Evolutionary conservation across 1,140 invertebrate species (phyloP).

Genomic region (Coboldia fuscipes): DNA sequence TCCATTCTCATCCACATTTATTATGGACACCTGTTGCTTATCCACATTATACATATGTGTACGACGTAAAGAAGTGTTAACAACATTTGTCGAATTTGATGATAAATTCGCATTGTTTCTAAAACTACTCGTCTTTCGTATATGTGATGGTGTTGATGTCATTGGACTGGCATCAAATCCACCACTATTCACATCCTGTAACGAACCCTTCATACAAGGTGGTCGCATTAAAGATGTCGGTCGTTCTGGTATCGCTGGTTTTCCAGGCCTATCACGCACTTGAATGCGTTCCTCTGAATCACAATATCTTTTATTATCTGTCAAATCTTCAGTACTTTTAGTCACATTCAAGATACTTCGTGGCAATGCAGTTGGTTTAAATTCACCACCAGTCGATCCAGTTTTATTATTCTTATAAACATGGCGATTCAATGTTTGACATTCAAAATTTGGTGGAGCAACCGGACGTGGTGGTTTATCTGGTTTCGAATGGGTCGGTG

Average conservation of each 20-base stretch:
- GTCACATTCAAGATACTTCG: slow-evolving; percentile 22
- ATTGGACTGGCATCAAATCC: neutral
- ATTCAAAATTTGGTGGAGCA: slow-evolving; percentile 21
- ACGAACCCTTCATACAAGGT: slow-evolving; percentile 25
- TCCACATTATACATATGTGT: slow-evolving; percentile 43
- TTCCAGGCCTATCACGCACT: slow-evolving; percentile 10
- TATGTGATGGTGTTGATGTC: neutral
- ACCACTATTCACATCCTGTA: slow-evolving; percentile 1
- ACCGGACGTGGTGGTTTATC: slow-evolving; percentile 33
- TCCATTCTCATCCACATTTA: slow-evolving; percentile 24
- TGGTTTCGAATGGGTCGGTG: slow-evolving; percentile 14
- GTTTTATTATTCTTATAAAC: slow-evolving; percentile 23
- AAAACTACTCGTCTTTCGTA: slow-evolving; percentile 1
- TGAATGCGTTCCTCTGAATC: slow-evolving; percentile 10
- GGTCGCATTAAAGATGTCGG: slow-evolving; percentile 38
- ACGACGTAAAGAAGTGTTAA: slow-evolving; percentile 31
- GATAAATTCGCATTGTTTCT: neutral
- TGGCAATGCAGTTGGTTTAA: slow-evolving; percentile 28
- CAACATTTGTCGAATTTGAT: slow-evolving; percentile 1
- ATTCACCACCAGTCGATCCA: slow-evolving; percentile 11
- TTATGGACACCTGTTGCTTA: slow-evolving; percentile 44
- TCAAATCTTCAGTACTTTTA: slow-evolving; percentile 3
- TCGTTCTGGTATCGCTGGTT: slow-evolving; percentile 47
- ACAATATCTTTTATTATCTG: slow-evolving; percentile 11
- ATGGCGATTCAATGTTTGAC: slow-evolving; percentile 25